Evolutionary conservation across 2,888 invertebrate species (phyloP), one percentile per base, ranked within the genome.

Genomic region (Trypoxylon attenuatum): DNA sequence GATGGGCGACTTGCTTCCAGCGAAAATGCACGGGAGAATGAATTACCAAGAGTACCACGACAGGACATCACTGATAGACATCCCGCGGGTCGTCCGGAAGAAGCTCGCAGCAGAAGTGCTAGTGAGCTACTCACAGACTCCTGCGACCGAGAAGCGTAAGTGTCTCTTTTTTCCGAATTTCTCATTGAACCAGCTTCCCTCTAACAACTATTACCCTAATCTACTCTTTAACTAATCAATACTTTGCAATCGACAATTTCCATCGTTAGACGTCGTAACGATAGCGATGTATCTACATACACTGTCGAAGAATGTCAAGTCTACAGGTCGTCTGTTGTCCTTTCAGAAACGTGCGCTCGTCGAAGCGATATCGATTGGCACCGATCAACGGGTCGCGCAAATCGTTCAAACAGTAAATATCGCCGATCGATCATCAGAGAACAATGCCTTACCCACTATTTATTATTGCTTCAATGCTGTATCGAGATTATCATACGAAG

Each of bases 121-220:
- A 90, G 90, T 80, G 90, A 93, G 83, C 89, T 93, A 60, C 90
- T 92, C 53, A 91, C 91, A 45, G 90, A 91, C 13, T 79, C 84
- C 22, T 81, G 79, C 65, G 84, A 85, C 42, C 79, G 79, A 27
- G 85, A 85, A 55, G 82, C 82, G 86, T 83, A 39, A 53, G 52
- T 4, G 25, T 33, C 13, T 33, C 8, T 0, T 6, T 13, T 33
- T 8, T 10, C 13, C 10, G 2, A 33, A n/a, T n/a, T n/a, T n/a
- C n/a, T n/a, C n/a, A n/a, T n/a, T n/a, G n/a, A n/a, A n/a, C n/a
- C n/a, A n/a, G n/a, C n/a, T n/a, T n/a, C n/a, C n/a, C n/a, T n/a
- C n/a, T n/a, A n/a, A n/a, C n/a, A n/a, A n/a, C n/a, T n/a, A n/a
- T n/a, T n/a, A n/a, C n/a, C n/a, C n/a, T n/a, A n/a, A n/a, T n/a